Conservation (phyloP, 2,797 vertebrate genomes). For the Yasuhikotakia modesta region DNA sequence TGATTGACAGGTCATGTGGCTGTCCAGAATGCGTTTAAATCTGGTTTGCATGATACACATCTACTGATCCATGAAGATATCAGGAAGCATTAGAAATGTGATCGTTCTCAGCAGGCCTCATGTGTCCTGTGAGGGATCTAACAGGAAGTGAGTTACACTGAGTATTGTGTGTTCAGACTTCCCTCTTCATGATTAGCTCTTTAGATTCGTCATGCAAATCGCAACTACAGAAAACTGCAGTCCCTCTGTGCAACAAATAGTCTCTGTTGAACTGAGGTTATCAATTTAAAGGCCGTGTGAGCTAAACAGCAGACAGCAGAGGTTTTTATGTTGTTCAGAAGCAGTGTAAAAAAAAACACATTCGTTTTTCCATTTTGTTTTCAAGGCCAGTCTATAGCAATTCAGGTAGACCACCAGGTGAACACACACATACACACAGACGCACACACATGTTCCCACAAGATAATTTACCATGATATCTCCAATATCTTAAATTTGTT, state of each 20-base stretch:
- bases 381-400: conserved; percentile 5
- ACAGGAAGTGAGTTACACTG: conserved; percentile 18
- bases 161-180: conserved; percentile 1
- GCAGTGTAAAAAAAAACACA: background rate
- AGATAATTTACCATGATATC: conserved; percentile 22
- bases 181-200: background rate
- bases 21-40: background rate
- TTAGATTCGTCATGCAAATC: conserved; percentile 37
- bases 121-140: conserved; percentile 1
- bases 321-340: conserved; percentile 34
- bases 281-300: background rate
- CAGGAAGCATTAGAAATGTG: conserved; percentile 9
- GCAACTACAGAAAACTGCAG: background rate
- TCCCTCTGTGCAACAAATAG: background rate
- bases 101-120: background rate
- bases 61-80: conserved; percentile 1
- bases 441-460: background rate
- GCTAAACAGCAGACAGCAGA: background rate
- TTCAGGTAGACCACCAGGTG: background rate
- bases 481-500: conserved; percentile 14
- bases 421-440: conserved; percentile 3
- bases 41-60: conserved; percentile 15
- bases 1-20: background rate
- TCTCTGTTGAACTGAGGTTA: conserved; percentile 2
- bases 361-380: conserved; percentile 18